Percentiles rank a stretch among this genome's conserved stretches.
Evolutionary conservation across 2,113 vertebrate genomes (phyloP).

Genomic region (Suricata suricatta): DNA sequence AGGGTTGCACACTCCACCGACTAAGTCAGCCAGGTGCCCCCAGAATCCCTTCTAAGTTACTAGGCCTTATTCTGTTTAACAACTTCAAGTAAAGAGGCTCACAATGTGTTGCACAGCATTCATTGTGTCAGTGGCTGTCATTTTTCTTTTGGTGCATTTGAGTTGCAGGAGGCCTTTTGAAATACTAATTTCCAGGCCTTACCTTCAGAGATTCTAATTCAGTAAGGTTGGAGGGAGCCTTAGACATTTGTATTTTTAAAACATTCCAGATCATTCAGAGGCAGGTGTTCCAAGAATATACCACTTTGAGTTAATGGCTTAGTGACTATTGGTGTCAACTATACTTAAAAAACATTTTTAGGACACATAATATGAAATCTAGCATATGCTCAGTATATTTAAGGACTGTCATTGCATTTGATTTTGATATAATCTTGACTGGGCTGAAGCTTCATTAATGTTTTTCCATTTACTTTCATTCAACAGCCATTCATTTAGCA

Average conservation of each 20-base stretch:
- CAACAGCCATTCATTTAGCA: not conserved
- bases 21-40: not conserved
- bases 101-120: not conserved
- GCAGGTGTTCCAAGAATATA: not conserved
- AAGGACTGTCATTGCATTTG: not conserved
- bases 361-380: not conserved
- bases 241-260: not conserved
- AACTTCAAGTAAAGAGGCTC: not conserved
- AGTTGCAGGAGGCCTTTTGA: not conserved
- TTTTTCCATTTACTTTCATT: not conserved
- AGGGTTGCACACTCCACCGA: not conserved
- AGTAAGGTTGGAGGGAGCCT: not conserved
- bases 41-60: not conserved
- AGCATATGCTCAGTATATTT: not conserved
- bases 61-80: not conserved
- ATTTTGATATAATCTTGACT: not conserved
- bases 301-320: not conserved
- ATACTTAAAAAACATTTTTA: not conserved
- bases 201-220: not conserved
- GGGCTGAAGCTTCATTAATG: not conserved
- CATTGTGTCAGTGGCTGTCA: not conserved
- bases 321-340: not conserved
- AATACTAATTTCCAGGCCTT: not conserved
- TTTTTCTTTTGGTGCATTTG: not conserved
- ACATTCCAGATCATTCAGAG: not conserved